Evolutionary conservation across 2,888 invertebrate species (phyloP).

Genomic region (Drosophila rubida): DNA sequence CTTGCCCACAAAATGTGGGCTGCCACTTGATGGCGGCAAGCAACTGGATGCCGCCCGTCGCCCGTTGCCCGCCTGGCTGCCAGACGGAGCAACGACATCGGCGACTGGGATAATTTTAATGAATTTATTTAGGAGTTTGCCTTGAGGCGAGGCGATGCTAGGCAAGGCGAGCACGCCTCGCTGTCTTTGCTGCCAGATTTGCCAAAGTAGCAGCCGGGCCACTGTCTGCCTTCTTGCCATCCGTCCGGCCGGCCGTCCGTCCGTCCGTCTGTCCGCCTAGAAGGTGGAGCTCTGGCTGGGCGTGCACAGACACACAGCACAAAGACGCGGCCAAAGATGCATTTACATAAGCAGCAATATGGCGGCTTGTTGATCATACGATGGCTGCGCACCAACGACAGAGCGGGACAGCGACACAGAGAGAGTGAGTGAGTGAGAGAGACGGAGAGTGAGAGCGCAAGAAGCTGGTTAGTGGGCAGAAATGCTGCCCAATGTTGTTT

Average conservation of each 20-base stretch:
- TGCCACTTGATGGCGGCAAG: constrained; percentile 80
- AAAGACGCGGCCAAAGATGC: constrained; percentile 34
- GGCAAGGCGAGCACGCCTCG: constrained; percentile 20
- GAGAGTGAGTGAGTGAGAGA: not conserved
- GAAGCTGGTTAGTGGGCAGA: constrained; percentile 23
- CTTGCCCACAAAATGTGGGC: constrained; percentile 71
- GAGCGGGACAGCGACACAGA: not conserved
- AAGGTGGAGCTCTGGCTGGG: constrained; percentile 52
- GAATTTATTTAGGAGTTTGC: constrained; percentile 79
- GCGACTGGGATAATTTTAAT: constrained; percentile 77
- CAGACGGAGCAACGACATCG: constrained; percentile 62
- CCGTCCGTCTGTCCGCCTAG: not conserved
- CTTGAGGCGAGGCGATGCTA: too few species aligned
- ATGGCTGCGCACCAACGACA: constrained; percentile 6
- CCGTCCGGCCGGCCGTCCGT: not conserved
- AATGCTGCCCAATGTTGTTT: constrained; percentile 67
- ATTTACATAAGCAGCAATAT: constrained; percentile 72
- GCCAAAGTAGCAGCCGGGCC: constrained; percentile 20
- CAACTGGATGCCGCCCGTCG: too few species aligned
- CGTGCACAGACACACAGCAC: constrained; percentile 32
- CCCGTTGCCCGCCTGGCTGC: constrained; percentile 14
- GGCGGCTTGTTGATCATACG: constrained; percentile 62
- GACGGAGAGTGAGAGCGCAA: not conserved
- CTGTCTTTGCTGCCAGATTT: constrained; percentile 39
- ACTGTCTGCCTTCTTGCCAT: constrained; percentile 9